Evolutionary conservation across 2,888 invertebrate genomes (phyloP).

Genomic region (Harpagoxenus sublaevis): DNA sequence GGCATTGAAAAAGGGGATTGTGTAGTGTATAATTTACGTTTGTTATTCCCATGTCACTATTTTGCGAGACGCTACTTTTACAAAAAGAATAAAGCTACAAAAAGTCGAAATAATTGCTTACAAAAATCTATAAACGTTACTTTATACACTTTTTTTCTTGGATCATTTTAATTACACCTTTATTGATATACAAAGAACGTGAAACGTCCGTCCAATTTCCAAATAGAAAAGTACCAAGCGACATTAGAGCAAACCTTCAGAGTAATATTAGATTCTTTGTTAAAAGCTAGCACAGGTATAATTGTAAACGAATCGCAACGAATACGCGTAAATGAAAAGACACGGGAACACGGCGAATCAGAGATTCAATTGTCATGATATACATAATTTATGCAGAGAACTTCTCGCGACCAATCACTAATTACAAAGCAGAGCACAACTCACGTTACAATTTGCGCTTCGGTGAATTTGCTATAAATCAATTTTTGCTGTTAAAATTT

Average conservation of each 20-base stretch:
- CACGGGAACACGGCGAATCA: neutral
- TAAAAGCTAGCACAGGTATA: conserved; percentile 5
- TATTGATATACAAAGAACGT: neutral
- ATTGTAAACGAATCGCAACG: conserved; percentile 10
- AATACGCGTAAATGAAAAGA: neutral
- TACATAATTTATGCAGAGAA: neutral
- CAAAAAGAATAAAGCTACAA: neutral
- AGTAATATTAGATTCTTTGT: neutral
- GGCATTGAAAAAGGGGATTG: neutral
- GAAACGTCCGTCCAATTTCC: neutral
- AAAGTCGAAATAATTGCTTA: conserved; percentile 24
- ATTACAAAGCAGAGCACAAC: neutral
- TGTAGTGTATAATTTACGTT: neutral
- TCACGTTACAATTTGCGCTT: neutral
- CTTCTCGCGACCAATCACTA: neutral
- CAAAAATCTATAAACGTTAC: neutral
- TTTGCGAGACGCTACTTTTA: neutral
- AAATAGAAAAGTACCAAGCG: neutral
- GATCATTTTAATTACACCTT: neutral
- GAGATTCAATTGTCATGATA: neutral
- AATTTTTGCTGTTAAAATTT: neutral
- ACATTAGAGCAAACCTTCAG: neutral
- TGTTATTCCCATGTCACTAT: neutral
- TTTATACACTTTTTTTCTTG: neutral
- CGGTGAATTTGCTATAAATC: neutral